Percentiles rank a stretch among this genome's conserved stretches.
These are phyloP conservation scores for Brachystomella parvula DNA, from an alignment of 1,140 invertebrate genomes.

Conservation along the genomic window DNA sequence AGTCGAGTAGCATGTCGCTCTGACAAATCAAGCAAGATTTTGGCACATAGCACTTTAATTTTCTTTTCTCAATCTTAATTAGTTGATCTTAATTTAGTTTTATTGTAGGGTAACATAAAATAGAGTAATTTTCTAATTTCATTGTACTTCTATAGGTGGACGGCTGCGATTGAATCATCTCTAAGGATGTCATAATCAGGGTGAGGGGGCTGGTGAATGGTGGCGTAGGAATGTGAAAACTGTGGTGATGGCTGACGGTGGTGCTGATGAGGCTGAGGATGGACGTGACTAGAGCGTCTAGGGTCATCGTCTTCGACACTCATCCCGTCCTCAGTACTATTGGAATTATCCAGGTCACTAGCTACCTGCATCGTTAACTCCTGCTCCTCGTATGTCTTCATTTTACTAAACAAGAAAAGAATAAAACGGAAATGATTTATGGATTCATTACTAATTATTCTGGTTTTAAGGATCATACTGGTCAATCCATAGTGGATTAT, in stretches of 20 bases:
- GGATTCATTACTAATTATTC: constrained; percentile 15
- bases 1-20: too few relatives aligned
- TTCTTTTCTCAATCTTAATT: too few relatives aligned
- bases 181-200: constrained; percentile 34
- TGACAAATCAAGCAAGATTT: too few relatives aligned
- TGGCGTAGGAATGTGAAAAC: constrained; percentile 37
- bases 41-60: too few relatives aligned
- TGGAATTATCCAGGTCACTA: constrained; percentile 58
- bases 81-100: too few relatives aligned
- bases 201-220: constrained; percentile 35
- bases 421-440: constrained; percentile 21
- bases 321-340: constrained; percentile 32
- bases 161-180: constrained; percentile 38
- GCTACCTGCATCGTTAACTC: constrained; percentile 88
- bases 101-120: not conserved
- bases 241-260: constrained; percentile 28
- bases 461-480: constrained; percentile 57
- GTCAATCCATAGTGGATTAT: constrained; percentile 88
- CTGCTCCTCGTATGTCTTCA: constrained; percentile 73
- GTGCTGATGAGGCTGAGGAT: constrained; percentile 5
- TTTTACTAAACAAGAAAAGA: not conserved
- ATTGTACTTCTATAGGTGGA: constrained; percentile 37
- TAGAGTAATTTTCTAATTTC: not conserved
- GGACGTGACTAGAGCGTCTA: not conserved
- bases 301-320: constrained; percentile 13